phyloP scores from a whole-genome alignment of 2,888 invertebrate genomes.

The Xestia c-nigrum region DNA sequence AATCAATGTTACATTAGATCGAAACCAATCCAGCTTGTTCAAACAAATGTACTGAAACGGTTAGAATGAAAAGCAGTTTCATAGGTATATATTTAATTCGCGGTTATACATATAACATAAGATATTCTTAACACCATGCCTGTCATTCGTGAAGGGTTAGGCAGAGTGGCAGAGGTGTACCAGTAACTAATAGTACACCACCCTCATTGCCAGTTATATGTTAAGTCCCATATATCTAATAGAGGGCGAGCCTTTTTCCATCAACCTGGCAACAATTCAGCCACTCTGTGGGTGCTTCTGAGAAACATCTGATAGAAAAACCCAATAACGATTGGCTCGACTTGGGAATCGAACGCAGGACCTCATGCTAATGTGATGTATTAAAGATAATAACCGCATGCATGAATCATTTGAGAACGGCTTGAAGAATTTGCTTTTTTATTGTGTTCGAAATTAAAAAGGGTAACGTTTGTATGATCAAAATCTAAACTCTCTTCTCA shows the following conservation, averaged over 20 bases:
- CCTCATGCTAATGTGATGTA: neutral
- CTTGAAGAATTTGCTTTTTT: neutral
- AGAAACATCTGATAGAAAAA: neutral
- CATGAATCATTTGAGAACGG: neutral
- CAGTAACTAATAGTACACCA: neutral
- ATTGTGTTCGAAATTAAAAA: neutral
- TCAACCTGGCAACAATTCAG: neutral
- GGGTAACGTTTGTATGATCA: neutral
- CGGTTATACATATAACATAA: too few species aligned
- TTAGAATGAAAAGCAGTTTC: too few species aligned
- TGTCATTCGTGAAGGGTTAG: neutral
- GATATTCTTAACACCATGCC: neutral
- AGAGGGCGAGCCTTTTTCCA: neutral
- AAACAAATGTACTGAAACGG: conserved; percentile 46
- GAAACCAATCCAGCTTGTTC: conserved; percentile 49
- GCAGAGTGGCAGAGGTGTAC: neutral
- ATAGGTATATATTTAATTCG: too few species aligned
- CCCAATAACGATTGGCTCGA: neutral
- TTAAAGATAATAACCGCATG: neutral
- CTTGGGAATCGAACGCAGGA: neutral
- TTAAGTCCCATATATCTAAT: neutral
- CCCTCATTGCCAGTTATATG: neutral
- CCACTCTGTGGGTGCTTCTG: neutral
- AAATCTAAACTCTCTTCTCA: neutral
- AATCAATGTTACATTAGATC: conserved; percentile 54